These are phyloP conservation scores for Oryzias dopingdopingensis DNA, from an alignment of 2,797 vertebrate genomes.

Conservation along the genomic window DNA sequence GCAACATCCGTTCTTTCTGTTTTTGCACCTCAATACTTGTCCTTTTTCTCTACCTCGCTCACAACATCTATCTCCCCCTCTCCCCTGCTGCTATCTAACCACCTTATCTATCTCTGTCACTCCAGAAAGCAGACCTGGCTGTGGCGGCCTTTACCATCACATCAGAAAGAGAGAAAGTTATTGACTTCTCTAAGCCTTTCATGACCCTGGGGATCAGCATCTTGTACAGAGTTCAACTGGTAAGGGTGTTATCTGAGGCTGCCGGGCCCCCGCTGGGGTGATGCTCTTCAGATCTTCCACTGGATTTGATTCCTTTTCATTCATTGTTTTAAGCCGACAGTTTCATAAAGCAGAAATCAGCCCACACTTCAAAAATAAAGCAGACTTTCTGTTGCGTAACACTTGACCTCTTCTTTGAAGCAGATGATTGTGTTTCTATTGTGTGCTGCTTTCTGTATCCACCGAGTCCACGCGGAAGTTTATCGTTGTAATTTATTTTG, in stretches of 20 bases:
- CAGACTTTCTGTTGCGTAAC: constrained; percentile 19
- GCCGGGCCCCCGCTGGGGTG: constrained; percentile 13
- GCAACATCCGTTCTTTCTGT: constrained; percentile 32
- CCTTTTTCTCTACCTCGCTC: constrained; percentile 27
- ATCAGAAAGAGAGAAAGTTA: constrained; percentile 91
- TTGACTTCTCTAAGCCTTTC: constrained; percentile 92
- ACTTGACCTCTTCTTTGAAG: constrained; percentile 31
- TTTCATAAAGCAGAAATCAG: constrained; percentile 21
- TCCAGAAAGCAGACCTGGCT: constrained; percentile 92
- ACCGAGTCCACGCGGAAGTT: constrained; percentile 39
- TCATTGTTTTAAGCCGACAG: constrained; percentile 15
- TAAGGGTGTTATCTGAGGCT: constrained; percentile 62
- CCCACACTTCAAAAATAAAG: constrained; percentile 17
- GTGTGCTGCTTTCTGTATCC: constrained; percentile 20
- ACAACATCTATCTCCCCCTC: constrained; percentile 28
- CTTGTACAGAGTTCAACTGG: constrained; percentile 92
- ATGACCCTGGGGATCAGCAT: constrained; percentile 97
- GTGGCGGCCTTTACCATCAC: constrained; percentile 95
- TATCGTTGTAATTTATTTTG: constrained; percentile 54
- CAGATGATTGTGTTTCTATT: constrained; percentile 24
- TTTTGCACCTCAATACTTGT: constrained; percentile 41
- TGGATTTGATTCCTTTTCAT: constrained; percentile 43
- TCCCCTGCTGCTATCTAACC: constrained; percentile 29
- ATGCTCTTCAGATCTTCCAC: constrained; percentile 31
- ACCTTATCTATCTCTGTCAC: constrained; percentile 40